A percentile compares a stretch with the other conserved stretches of the same genome.
Evolutionary conservation across 2,113 vertebrate genomes (phyloP).

Genomic region (Romanogobio albipinnatus): DNA sequence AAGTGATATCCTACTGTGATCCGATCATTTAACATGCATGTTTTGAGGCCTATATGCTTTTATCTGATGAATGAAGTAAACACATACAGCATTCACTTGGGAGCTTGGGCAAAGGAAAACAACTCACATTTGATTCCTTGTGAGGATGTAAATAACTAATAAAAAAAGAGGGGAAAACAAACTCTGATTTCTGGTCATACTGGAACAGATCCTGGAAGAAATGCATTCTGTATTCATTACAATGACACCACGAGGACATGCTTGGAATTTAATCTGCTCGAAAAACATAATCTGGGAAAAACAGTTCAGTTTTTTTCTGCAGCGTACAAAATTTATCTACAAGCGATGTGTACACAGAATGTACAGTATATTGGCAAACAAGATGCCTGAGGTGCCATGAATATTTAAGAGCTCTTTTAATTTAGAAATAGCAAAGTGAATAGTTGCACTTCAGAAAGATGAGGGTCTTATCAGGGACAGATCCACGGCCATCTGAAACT

Average conservation of each 20-base stretch:
- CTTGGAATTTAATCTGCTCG: slow-evolving; percentile 18
- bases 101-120: background rate
- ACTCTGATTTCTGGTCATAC: slow-evolving; percentile 24
- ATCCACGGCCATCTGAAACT: background rate
- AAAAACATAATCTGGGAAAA: slow-evolving; percentile 4
- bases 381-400: background rate
- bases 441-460: background rate
- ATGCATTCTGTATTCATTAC: slow-evolving; percentile 10
- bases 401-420: slow-evolving; percentile 12
- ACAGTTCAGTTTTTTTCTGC: background rate
- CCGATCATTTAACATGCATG: no score
- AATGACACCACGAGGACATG: slow-evolving; percentile 18
- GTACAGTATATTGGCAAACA: slow-evolving; percentile 28
- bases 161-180: background rate
- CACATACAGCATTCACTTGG: background rate
- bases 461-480: background rate
- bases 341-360: slow-evolving; percentile 8
- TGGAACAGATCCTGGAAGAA: slow-evolving; percentile 23
- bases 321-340: slow-evolving; percentile 20
- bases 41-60: no score
- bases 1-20: background rate
- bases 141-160: slow-evolving; percentile 16
- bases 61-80: slow-evolving; percentile 7
- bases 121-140: background rate
- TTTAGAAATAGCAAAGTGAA: slow-evolving; percentile 41